These are phyloP conservation scores for Myotis yumanensis DNA, from an alignment of 2,113 vertebrate species.

Conservation along the genomic window DNA sequence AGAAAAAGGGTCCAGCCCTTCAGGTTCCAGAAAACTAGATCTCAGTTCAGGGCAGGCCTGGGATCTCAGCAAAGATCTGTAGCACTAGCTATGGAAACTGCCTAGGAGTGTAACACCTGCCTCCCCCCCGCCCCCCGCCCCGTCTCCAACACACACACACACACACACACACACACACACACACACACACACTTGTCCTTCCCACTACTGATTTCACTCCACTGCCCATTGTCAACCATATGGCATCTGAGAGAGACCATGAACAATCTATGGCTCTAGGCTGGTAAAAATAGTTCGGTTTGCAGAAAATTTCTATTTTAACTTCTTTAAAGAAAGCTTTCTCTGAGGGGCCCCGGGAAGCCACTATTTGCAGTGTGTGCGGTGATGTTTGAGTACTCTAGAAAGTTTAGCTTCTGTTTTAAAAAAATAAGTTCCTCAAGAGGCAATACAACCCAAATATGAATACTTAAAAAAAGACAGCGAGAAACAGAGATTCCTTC, in stretches of 20 bases:
- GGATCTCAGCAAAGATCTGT: background rate
- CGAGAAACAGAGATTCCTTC: background rate
- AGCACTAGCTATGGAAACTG: background rate
- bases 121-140: background rate
- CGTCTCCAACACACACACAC: too few species aligned
- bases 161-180: background rate
- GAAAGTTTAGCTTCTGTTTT: constrained; percentile 41
- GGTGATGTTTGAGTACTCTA: background rate
- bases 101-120: background rate
- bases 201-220: background rate
- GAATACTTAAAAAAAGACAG: background rate
- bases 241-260: background rate
- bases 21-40: background rate
- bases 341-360: background rate
- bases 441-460: constrained; percentile 2
- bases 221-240: background rate
- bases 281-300: background rate
- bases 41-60: background rate
- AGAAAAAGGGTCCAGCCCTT: background rate
- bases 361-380: background rate
- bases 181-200: background rate
- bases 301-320: background rate
- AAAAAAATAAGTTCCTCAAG: background rate
- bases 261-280: background rate
- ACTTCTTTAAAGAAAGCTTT: constrained; percentile 11